phyloP scores from a whole-genome alignment of 1,140 invertebrate genomes.

The Sycophila sp. region DNA sequence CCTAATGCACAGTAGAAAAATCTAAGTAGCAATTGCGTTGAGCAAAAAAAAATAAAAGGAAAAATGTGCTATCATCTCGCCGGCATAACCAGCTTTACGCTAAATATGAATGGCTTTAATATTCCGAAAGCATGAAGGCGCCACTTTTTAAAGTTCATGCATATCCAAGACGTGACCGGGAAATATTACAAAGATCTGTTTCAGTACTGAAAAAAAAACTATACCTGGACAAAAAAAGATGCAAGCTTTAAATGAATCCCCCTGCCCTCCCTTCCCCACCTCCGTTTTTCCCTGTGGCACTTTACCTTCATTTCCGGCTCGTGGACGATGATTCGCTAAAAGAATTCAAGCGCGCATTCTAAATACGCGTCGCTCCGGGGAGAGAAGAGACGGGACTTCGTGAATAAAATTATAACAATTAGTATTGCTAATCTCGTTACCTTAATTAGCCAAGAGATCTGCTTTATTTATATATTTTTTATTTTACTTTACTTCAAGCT shows the following conservation, averaged over 20 bases:
- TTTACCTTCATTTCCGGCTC: no score
- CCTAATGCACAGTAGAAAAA: no score
- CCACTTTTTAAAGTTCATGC: constrained; percentile 61
- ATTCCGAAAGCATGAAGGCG: constrained; percentile 58
- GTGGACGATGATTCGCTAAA: no score
- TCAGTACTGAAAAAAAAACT: constrained; percentile 29
- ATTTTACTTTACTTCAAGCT: no score
- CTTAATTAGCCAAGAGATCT: no score
- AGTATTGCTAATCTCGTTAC: no score
- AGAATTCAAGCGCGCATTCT: no score
- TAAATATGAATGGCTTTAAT: constrained; percentile 60
- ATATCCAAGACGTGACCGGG: constrained; percentile 55
- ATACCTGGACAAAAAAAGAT: constrained; percentile 12
- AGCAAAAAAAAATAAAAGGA: constrained; percentile 5
- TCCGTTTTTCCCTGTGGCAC: no score
- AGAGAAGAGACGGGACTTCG: no score
- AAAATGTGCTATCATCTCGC: constrained; percentile 50
- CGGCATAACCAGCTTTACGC: constrained; percentile 48
- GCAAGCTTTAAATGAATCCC: neutral
- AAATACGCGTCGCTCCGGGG: no score
- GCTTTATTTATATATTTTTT: no score
- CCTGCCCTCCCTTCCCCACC: neutral
- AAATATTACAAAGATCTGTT: constrained; percentile 52
- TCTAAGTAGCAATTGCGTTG: neutral
- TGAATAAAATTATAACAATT: no score